These are phyloP conservation scores for Periophthalmus magnuspinnatus DNA, from an alignment of 2,797 vertebrate species.

Conservation along the genomic window DNA sequence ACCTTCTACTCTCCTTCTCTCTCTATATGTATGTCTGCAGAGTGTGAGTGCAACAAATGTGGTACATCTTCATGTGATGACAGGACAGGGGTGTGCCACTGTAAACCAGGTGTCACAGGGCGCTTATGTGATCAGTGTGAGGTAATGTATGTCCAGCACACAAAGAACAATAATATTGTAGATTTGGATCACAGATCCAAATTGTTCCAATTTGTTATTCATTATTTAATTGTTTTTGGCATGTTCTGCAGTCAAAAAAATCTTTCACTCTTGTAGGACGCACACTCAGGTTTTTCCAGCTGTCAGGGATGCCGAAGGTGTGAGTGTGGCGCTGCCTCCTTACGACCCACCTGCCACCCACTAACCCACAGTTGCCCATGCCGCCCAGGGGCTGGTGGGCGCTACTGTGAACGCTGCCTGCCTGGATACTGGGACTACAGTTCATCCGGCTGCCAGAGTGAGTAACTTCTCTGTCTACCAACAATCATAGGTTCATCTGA, in stretches of 20 bases:
- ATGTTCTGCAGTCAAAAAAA: background rate
- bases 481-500: conserved; percentile 17
- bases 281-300: conserved; percentile 80
- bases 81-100: conserved; percentile 81
- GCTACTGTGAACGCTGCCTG: conserved; percentile 81
- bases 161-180: background rate
- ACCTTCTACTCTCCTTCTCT: conserved; percentile 24
- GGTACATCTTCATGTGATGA: conserved; percentile 82
- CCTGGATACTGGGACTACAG: conserved; percentile 81
- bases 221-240: background rate
- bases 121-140: conserved; percentile 80
- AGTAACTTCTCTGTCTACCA: conserved; percentile 45
- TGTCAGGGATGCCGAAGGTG: conserved; percentile 83
- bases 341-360: conserved; percentile 76
- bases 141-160: conserved; percentile 49
- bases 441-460: conserved; percentile 79
- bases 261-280: conserved; percentile 67
- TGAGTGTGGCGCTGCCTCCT: conserved; percentile 77
- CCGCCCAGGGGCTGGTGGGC: conserved; percentile 78
- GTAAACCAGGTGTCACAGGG: conserved; percentile 81
- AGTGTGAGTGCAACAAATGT: conserved; percentile 78
- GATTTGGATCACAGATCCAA: background rate
- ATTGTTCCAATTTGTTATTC: background rate
- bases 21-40: conserved; percentile 56
- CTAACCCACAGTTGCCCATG: conserved; percentile 81